Percentiles rank a stretch among this genome's conserved stretches.
These are phyloP conservation scores for Oligia latruncula DNA, from an alignment of 2,888 invertebrate genomes.

Conservation along the genomic window DNA sequence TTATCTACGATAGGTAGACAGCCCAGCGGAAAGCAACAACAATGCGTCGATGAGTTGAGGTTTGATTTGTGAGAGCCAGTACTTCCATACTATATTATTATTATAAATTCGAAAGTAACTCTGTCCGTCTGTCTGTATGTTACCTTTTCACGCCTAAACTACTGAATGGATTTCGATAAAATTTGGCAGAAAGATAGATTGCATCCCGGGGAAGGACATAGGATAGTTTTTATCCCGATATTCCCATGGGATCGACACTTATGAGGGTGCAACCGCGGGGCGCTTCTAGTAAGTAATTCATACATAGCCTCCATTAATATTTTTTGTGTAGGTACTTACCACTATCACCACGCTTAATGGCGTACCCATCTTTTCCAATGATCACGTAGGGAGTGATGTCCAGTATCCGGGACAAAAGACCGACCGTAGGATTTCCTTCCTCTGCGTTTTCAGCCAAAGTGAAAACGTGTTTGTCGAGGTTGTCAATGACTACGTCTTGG, in stretches of 20 bases:
- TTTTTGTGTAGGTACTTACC: not conserved
- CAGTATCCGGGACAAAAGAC: constrained; percentile 93
- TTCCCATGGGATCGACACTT: too few relatives aligned
- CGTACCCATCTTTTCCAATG: constrained; percentile 76
- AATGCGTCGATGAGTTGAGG: not conserved
- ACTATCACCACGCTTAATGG: not conserved
- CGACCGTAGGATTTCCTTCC: constrained; percentile 87
- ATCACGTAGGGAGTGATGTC: constrained; percentile 94
- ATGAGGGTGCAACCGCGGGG: too few relatives aligned
- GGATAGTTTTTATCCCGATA: too few relatives aligned
- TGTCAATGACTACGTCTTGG: constrained; percentile 76
- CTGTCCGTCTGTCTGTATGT: too few relatives aligned
- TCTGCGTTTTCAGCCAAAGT: constrained; percentile 78
- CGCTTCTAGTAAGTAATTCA: not conserved
- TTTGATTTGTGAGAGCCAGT: not conserved
- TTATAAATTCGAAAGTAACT: too few relatives aligned
- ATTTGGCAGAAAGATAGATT: too few relatives aligned
- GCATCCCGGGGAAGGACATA: too few relatives aligned
- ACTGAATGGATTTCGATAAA: too few relatives aligned
- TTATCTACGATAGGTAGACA: constrained; percentile 28
- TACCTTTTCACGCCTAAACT: too few relatives aligned
- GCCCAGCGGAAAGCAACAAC: constrained; percentile 7
- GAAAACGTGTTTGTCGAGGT: constrained; percentile 92
- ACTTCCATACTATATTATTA: too few relatives aligned
- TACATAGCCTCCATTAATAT: not conserved